Evolutionary conservation across 1,140 invertebrate genomes (phyloP).

Genomic region (Lineus longissimus): DNA sequence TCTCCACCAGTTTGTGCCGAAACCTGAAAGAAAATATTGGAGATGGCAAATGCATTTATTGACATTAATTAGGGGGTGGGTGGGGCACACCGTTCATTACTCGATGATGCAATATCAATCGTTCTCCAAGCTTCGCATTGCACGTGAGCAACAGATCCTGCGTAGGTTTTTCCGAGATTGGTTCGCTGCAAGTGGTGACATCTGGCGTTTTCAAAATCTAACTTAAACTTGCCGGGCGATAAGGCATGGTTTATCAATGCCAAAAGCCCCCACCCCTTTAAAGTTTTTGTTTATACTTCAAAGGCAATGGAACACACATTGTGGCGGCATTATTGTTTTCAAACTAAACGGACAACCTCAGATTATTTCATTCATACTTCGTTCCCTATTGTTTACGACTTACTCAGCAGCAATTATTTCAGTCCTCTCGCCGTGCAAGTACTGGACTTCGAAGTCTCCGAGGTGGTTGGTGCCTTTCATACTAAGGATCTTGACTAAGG

Average conservation of each 20-base stretch:
- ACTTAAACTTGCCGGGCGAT: no score
- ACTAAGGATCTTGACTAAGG: conserved; percentile 50
- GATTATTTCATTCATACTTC: conserved; percentile 30
- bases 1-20: neutral
- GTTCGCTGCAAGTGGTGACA: no score
- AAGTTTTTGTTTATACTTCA: no score
- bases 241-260: no score
- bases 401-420: conserved; percentile 44
- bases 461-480: conserved; percentile 46
- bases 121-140: no score
- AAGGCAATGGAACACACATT: neutral
- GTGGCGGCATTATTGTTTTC: neutral
- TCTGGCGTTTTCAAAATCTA: no score
- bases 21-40: conserved; percentile 1
- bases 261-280: no score
- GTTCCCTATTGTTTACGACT: conserved; percentile 21
- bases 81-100: neutral
- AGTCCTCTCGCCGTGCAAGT: conserved; percentile 44
- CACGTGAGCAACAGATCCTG: no score
- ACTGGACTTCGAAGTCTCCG: conserved; percentile 53
- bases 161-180: no score
- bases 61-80: neutral
- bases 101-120: neutral
- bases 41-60: neutral
- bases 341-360: neutral